Evolutionary conservation across 2,113 vertebrate species (phyloP).

Genomic region (Rhinopomastus cyanomelas): DNA sequence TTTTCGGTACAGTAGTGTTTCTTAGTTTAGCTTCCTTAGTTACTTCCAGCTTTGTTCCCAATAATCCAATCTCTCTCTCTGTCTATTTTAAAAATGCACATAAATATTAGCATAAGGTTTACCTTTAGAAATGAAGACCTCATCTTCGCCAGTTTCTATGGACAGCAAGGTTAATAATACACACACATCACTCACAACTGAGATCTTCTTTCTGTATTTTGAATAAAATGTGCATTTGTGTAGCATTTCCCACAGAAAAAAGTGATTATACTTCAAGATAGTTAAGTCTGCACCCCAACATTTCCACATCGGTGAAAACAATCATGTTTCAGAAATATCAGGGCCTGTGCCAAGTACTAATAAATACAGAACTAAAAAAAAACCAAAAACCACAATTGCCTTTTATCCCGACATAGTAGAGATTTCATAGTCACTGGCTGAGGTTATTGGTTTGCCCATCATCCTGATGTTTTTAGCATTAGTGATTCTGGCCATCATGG

Average conservation of each 20-base stretch:
- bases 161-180: conserved; percentile 71
- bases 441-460: conserved; percentile 83
- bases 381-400: neutral
- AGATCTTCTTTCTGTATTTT: conserved; percentile 10
- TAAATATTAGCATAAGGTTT: conserved; percentile 13
- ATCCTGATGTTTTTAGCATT: conserved; percentile 91
- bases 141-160: conserved; percentile 65
- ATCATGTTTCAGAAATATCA: conserved; percentile 67
- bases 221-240: conserved; percentile 60
- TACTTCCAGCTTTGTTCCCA: neutral
- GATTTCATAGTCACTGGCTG: conserved; percentile 93
- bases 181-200: conserved; percentile 66
- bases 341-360: conserved; percentile 65
- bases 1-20: neutral
- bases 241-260: conserved; percentile 50
- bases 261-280: conserved; percentile 55
- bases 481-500: conserved; percentile 86
- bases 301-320: conserved; percentile 66
- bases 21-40: neutral
- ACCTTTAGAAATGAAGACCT: conserved; percentile 51
- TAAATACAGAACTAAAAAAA: conserved; percentile 76
- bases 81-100: conserved; percentile 50
- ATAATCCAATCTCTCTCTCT: neutral
- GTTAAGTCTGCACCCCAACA: conserved; percentile 27
- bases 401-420: conserved; percentile 87